A percentile compares a stretch with the other conserved stretches of the same genome.
phyloP scores from a whole-genome alignment of 1,140 invertebrate genomes.

The Ips nitidus region DNA sequence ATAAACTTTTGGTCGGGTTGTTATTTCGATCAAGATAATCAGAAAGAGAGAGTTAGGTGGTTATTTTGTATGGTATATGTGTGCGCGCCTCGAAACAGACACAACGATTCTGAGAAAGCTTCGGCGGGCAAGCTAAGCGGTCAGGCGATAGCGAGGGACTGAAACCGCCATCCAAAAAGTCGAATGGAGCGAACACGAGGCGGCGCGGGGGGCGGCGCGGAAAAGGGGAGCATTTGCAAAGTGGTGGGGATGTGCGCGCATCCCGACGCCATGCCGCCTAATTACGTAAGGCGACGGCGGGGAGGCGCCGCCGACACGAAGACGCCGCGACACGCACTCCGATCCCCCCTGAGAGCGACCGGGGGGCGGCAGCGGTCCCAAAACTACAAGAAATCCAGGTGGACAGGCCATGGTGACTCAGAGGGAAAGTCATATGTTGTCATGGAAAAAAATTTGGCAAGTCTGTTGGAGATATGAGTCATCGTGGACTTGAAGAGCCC shows the following conservation, averaged over 20 bases:
- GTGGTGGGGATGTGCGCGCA: slow-evolving; percentile 40
- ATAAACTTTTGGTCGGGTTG: slow-evolving; percentile 5
- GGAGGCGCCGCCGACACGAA: slow-evolving; percentile 18
- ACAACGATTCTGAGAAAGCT: slow-evolving; percentile 52
- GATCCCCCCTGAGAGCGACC: slow-evolving; percentile 1
- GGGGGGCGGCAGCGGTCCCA: not conserved
- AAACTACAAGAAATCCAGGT: not conserved
- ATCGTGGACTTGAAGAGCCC: no score
- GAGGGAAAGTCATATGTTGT: not conserved
- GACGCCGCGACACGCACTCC: slow-evolving; percentile 36
- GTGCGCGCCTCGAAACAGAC: slow-evolving; percentile 52
- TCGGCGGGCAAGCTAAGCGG: slow-evolving; percentile 54
- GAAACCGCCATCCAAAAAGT: slow-evolving; percentile 38
- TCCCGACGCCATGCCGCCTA: slow-evolving; percentile 32
- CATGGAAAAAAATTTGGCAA: no score
- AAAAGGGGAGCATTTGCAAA: slow-evolving; percentile 13
- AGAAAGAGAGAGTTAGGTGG: slow-evolving; percentile 22
- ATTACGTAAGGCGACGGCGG: slow-evolving; percentile 36
- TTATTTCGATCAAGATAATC: slow-evolving; percentile 19
- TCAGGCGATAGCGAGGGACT: slow-evolving; percentile 54
- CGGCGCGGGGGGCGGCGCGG: slow-evolving; percentile 13
- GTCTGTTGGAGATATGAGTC: no score
- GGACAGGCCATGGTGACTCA: not conserved
- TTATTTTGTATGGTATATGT: slow-evolving; percentile 16
- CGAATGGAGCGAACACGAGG: slow-evolving; percentile 31